These are phyloP conservation scores for Noctua fimbriata DNA, from an alignment of 2,888 invertebrate species.

Conservation along the genomic window DNA sequence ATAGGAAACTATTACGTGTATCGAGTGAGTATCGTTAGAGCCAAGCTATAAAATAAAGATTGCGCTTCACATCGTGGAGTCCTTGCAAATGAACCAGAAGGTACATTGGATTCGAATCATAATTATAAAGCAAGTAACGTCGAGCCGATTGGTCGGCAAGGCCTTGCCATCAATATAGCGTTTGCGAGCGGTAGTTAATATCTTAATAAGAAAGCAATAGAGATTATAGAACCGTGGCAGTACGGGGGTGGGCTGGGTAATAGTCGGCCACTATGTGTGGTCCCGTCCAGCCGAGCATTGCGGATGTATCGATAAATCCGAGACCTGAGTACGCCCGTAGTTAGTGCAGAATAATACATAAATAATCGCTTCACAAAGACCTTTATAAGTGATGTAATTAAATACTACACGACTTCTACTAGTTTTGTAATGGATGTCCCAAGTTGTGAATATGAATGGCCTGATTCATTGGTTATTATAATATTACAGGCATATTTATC, in stretches of 20 bases:
- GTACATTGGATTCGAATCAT: constrained; percentile 68
- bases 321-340: constrained; percentile 58
- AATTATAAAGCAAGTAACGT: constrained; percentile 68
- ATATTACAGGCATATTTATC: constrained; percentile 3
- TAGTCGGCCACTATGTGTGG: constrained; percentile 81
- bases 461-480: constrained; percentile 22
- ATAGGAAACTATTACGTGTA: constrained; percentile 16
- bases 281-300: constrained; percentile 75
- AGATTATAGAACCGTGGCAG: constrained; percentile 79
- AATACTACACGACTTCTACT: constrained; percentile 58
- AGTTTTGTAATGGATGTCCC: constrained; percentile 47
- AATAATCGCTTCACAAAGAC: constrained; percentile 62
- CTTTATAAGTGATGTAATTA: constrained; percentile 61
- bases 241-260: constrained; percentile 80
- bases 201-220: constrained; percentile 89
- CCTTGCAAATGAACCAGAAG: constrained; percentile 56
- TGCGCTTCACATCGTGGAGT: constrained; percentile 39
- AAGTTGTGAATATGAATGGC: constrained; percentile 21
- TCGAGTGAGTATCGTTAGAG: constrained; percentile 11
- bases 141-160: constrained; percentile 56
- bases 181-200: constrained; percentile 86
- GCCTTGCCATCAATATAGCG: constrained; percentile 79
- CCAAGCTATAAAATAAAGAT: constrained; percentile 38
- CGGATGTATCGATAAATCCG: constrained; percentile 75
- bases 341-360: constrained; percentile 70